A percentile compares a stretch with the other conserved stretches of the same genome.
Conservation (phyloP, 2,888 invertebrate genomes). For the Nyleta sp. region DNA sequence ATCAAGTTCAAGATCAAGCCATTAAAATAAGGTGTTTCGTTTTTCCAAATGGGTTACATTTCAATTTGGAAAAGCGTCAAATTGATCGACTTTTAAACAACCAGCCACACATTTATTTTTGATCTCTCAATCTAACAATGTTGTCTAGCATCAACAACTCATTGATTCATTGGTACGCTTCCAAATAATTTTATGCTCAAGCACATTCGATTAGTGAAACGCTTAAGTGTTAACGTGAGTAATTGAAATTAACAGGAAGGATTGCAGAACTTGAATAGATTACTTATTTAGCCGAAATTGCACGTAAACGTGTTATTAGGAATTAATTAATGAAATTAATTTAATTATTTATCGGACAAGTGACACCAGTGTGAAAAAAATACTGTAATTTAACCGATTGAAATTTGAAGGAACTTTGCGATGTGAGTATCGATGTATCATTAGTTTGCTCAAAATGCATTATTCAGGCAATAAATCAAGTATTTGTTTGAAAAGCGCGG, state of each 20-base stretch:
- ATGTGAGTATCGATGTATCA: constrained; percentile 9
- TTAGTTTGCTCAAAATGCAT: constrained; percentile 18
- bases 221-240: constrained; percentile 16
- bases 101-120: too few species aligned
- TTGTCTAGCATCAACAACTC: neutral
- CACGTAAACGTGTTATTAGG: neutral
- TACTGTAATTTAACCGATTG: too few species aligned
- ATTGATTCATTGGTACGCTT: constrained; percentile 37
- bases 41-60: too few species aligned
- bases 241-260: constrained; percentile 32
- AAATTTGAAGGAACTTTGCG: too few species aligned
- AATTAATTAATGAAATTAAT: neutral
- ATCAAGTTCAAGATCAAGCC: too few species aligned
- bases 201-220: constrained; percentile 40
- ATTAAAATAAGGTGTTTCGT: too few species aligned
- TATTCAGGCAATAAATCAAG: constrained; percentile 33
- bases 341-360: too few species aligned
- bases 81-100: too few species aligned
- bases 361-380: too few species aligned
- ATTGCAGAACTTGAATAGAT: neutral
- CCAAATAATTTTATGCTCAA: constrained; percentile 51
- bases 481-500: constrained; percentile 38
- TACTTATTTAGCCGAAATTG: constrained; percentile 1
- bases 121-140: constrained; percentile 2
- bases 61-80: too few species aligned